Percentiles rank a stretch among this genome's conserved stretches.
Conservation (phyloP, 2,888 invertebrate species). For the Eristalis arbustorum region DNA sequence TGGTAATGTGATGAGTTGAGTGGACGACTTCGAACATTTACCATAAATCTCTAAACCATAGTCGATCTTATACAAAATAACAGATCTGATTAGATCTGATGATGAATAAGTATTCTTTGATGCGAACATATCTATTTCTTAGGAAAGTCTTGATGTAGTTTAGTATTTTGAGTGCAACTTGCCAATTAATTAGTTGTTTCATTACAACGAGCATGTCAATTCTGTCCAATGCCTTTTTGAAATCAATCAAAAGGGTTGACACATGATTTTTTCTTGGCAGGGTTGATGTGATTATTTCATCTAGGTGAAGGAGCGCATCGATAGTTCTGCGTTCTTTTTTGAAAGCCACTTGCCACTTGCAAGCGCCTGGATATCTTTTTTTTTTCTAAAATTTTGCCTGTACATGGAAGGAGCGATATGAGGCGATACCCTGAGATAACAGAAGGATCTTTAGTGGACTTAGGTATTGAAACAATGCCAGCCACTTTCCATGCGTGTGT, state of each 20-base stretch:
- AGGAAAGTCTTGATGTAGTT: conserved; percentile 18
- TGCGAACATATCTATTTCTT: conserved; percentile 12
- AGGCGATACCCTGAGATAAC: neutral
- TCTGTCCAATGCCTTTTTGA: too few relatives aligned
- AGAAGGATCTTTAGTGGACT: too few relatives aligned
- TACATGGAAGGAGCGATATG: neutral
- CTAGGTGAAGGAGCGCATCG: neutral
- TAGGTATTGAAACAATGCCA: too few relatives aligned
- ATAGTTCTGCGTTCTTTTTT: neutral
- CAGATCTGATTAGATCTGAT: conserved; percentile 13
- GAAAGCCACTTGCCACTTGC: too few relatives aligned
- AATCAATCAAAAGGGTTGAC: too few relatives aligned
- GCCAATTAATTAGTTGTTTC: neutral
- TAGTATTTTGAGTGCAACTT: neutral
- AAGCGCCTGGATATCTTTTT: neutral
- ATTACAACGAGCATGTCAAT: neutral
- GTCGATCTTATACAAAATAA: conserved; percentile 26
- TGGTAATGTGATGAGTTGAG: conserved; percentile 1
- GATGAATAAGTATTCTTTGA: neutral
- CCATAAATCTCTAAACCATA: conserved; percentile 35
- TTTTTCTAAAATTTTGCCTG: neutral
- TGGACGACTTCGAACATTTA: conserved; percentile 10
- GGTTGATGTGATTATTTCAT: too few relatives aligned
- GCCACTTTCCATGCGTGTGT: too few relatives aligned
- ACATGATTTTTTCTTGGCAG: too few relatives aligned